Evolutionary conservation across 1,140 invertebrate species (phyloP).

Genomic region (Lordiphosa mommai): DNA sequence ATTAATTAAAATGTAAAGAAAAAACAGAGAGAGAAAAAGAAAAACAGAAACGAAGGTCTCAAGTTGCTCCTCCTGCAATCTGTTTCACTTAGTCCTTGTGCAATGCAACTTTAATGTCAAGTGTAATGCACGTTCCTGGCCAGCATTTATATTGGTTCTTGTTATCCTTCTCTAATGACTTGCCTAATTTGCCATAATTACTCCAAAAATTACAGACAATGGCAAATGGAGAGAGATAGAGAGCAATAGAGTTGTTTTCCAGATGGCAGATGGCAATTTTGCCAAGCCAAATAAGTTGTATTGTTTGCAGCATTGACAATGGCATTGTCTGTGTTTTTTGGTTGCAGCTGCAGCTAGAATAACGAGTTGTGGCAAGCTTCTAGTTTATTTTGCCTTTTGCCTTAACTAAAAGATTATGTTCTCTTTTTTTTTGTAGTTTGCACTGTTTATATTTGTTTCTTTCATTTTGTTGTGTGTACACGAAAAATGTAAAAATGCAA

Average conservation of each 20-base stretch:
- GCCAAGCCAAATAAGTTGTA: constrained; percentile 51
- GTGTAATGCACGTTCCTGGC: constrained; percentile 40
- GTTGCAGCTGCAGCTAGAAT: constrained; percentile 5
- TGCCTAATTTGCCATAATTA: constrained; percentile 63
- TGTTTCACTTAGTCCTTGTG: constrained; percentile 41
- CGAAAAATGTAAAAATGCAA: background rate
- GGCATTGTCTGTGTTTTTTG: constrained; percentile 3
- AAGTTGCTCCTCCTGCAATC: constrained; percentile 32
- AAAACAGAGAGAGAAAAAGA: background rate
- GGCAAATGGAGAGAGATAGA: constrained; percentile 2
- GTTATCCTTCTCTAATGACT: constrained; percentile 44
- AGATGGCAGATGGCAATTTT: constrained; percentile 6
- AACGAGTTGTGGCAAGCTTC: constrained; percentile 12
- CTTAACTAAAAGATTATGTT: constrained; percentile 1
- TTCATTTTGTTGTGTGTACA: background rate
- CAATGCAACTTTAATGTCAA: constrained; percentile 62
- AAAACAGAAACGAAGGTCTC: constrained; percentile 11
- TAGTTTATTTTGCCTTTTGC: constrained; percentile 24
- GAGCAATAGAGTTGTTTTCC: constrained; percentile 3
- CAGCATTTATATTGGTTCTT: constrained; percentile 16
- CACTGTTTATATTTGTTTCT: constrained; percentile 2
- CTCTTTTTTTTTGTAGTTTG: background rate
- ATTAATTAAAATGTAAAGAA: constrained; percentile 32
- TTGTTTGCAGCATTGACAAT: constrained; percentile 41
- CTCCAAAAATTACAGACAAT: background rate